These are phyloP conservation scores for Deroplatys truncata DNA, from an alignment of 2,888 invertebrate species.

Conservation along the genomic window DNA sequence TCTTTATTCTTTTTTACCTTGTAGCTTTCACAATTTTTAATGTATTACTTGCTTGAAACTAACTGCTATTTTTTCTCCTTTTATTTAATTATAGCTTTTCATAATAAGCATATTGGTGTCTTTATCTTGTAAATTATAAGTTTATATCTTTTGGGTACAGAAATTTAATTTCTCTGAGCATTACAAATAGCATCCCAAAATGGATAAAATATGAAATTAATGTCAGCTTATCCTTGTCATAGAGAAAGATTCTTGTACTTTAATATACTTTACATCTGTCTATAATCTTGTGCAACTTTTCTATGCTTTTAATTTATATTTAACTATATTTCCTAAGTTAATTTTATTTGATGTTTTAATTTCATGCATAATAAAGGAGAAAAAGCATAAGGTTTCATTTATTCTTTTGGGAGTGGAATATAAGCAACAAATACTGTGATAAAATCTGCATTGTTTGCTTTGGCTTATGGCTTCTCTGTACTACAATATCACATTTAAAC, in stretches of 20 bases:
- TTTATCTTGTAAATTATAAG: neutral
- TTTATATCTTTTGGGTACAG: neutral
- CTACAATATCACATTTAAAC: neutral
- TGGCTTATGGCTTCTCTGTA: neutral
- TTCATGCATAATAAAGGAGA: neutral
- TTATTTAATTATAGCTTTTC: neutral
- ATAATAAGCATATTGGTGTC: neutral
- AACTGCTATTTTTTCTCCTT: neutral
- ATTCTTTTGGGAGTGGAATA: neutral
- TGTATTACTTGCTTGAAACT: neutral
- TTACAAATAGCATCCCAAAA: neutral
- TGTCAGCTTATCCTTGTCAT: neutral
- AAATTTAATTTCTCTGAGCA: neutral
- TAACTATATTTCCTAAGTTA: neutral
- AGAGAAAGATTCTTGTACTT: neutral
- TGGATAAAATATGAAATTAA: neutral
- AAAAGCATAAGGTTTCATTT: neutral
- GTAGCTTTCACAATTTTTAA: neutral
- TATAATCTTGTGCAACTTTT: neutral
- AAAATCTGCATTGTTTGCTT: neutral
- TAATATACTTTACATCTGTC: neutral
- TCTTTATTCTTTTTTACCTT: neutral
- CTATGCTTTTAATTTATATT: neutral
- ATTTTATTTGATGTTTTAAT: too few relatives aligned
- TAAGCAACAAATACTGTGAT: neutral